A percentile compares a stretch with the other conserved stretches of the same genome.
Conservation (phyloP, 2,113 vertebrate species). For the Balaeniceps rex region DNA sequence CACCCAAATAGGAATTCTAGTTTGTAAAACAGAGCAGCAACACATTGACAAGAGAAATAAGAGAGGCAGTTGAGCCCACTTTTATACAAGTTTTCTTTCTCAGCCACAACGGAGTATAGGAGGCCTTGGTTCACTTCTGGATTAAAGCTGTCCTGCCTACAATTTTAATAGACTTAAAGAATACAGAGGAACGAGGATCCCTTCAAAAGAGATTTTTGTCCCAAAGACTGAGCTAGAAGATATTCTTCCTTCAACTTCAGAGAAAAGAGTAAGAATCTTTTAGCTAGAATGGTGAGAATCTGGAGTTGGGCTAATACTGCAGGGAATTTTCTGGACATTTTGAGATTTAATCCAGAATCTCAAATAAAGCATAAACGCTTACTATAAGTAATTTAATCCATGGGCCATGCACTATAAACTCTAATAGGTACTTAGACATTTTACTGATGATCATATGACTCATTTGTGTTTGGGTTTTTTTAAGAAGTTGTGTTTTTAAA, state of each 20-base stretch:
- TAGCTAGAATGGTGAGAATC: not conserved
- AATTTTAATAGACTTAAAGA: not conserved
- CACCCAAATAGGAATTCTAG: not conserved
- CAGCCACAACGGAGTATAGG: not conserved
- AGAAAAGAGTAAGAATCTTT: not conserved
- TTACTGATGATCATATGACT: not conserved
- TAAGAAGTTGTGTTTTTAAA: not conserved
- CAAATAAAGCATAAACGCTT: not conserved
- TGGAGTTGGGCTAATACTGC: not conserved
- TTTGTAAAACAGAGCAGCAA: not conserved
- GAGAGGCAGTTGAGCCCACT: not conserved
- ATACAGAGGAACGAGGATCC: not conserved
- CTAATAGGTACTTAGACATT: not conserved
- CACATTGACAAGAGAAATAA: not conserved
- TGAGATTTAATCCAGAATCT: not conserved
- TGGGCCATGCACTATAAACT: not conserved
- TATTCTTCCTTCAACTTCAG: not conserved
- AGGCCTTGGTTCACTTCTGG: not conserved
- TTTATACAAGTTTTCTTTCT: not conserved
- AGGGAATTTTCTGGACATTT: not conserved
- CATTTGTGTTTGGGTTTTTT: not conserved
- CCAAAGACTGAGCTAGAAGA: not conserved
- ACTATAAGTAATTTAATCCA: not conserved
- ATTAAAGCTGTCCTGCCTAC: not conserved
- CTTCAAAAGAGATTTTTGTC: not conserved